Evolutionary conservation across 1,140 invertebrate species (phyloP).

Genomic region (Neocloeon triangulifer): DNA sequence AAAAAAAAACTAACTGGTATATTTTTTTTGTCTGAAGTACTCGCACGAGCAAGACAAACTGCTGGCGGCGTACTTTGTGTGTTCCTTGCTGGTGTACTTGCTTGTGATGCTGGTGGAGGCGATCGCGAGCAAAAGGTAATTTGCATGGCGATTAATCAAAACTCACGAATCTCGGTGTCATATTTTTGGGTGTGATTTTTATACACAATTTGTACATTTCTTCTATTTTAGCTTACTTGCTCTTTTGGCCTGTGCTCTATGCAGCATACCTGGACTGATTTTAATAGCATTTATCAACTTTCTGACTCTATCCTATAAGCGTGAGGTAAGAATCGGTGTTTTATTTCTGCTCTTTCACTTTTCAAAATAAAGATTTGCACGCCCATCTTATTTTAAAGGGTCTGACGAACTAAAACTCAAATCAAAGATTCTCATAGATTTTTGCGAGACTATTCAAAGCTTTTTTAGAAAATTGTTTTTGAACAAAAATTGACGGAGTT

Average conservation of each 20-base stretch:
- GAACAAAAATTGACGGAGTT: too few relatives aligned
- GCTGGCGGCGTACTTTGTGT: slow-evolving; percentile 62
- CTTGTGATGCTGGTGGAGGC: too few relatives aligned
- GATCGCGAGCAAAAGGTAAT: too few relatives aligned
- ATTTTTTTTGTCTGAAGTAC: slow-evolving; percentile 32
- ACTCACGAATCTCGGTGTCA: slow-evolving; percentile 7
- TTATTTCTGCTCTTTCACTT: too few relatives aligned
- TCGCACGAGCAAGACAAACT: slow-evolving; percentile 54
- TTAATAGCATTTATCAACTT: slow-evolving; percentile 14
- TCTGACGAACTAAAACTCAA: too few relatives aligned
- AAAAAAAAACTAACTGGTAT: slow-evolving; percentile 1
- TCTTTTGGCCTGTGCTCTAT: slow-evolving; percentile 10
- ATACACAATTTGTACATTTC: slow-evolving; percentile 1
- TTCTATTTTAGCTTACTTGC: slow-evolving; percentile 5
- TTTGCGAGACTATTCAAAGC: too few relatives aligned
- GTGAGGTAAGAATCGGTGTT: slow-evolving; percentile 12
- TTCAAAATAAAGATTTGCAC: too few relatives aligned
- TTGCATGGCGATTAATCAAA: slow-evolving; percentile 1
- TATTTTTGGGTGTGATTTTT: slow-evolving; percentile 7
- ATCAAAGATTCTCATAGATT: too few relatives aligned
- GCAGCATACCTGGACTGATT: slow-evolving; percentile 12
- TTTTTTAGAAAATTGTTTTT: too few relatives aligned
- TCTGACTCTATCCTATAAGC: slow-evolving; percentile 15
- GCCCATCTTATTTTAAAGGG: too few relatives aligned
- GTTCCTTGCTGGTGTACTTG: slow-evolving; percentile 54